Conservation (phyloP, 1,140 invertebrate species). For the Octopus sinensis region DNA sequence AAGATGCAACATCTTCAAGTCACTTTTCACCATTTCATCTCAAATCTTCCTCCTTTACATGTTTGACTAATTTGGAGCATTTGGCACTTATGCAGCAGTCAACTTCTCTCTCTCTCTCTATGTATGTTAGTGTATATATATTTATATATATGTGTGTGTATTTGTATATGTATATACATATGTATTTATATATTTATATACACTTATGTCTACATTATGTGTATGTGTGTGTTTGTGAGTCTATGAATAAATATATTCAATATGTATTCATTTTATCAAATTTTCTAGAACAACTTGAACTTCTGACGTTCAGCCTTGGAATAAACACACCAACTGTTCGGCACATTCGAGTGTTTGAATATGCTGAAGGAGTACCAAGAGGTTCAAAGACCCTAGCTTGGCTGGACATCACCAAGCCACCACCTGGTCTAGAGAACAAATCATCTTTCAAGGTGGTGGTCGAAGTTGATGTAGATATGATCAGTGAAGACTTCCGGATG, state of each 20-base stretch:
- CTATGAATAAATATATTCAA: too few species aligned
- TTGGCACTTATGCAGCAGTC: too few species aligned
- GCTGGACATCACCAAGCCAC: constrained; percentile 43
- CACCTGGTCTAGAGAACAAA: constrained; percentile 43
- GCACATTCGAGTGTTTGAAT: constrained; percentile 46
- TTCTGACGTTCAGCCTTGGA: constrained; percentile 45
- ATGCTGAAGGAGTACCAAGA: constrained; percentile 42
- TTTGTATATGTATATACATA: too few species aligned
- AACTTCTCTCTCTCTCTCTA: too few species aligned
- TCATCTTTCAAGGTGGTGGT: constrained; percentile 58
- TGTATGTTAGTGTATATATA: too few species aligned
- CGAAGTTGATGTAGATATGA: constrained; percentile 59
- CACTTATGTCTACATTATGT: constrained; percentile 18
- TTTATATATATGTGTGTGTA: too few species aligned
- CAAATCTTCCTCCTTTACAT: too few species aligned
- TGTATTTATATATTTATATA: too few species aligned
- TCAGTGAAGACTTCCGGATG: constrained; percentile 63
- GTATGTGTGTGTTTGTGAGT: constrained; percentile 9
- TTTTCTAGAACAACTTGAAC: constrained; percentile 36
- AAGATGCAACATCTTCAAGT: too few species aligned
- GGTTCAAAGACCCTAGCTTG: constrained; percentile 43
- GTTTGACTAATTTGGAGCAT: too few species aligned
- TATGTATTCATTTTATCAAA: not conserved
- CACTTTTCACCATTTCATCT: too few species aligned
- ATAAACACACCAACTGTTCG: constrained; percentile 43